A percentile compares a stretch with the other conserved stretches of the same genome.
phyloP scores from a whole-genome alignment of 1,140 invertebrate species.

The Eupristina koningsbergeri region DNA sequence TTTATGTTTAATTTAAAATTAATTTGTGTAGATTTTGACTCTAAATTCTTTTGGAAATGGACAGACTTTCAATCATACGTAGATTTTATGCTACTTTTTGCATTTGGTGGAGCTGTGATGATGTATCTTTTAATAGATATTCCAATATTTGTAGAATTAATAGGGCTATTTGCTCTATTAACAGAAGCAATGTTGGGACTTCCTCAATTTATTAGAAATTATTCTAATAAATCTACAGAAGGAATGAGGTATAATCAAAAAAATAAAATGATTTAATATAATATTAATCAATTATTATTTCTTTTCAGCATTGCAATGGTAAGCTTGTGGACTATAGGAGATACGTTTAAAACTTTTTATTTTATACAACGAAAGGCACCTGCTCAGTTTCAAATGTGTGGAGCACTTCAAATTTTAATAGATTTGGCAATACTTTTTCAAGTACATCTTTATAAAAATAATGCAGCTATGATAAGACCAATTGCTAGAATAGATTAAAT shows the following conservation, averaged over 20 bases:
- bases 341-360: slow-evolving; percentile 97
- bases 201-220: slow-evolving; percentile 94
- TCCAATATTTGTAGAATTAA: slow-evolving; percentile 86
- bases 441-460: slow-evolving; percentile 75
- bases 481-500: slow-evolving; percentile 44
- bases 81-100: slow-evolving; percentile 92
- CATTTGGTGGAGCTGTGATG: slow-evolving; percentile 84
- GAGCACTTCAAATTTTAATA: slow-evolving; percentile 90
- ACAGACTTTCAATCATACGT: slow-evolving; percentile 97
- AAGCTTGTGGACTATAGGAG: slow-evolving; percentile 94
- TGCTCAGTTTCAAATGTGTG: slow-evolving; percentile 96
- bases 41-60: slow-evolving; percentile 98
- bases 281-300: slow-evolving; percentile 41
- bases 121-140: slow-evolving; percentile 91
- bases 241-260: slow-evolving; percentile 92
- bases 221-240: slow-evolving; percentile 90
- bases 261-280: neutral
- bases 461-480: slow-evolving; percentile 37
- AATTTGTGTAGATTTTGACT: slow-evolving; percentile 85
- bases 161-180: slow-evolving; percentile 95
- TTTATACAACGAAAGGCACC: slow-evolving; percentile 93
- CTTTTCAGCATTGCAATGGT: slow-evolving; percentile 91
- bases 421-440: slow-evolving; percentile 89
- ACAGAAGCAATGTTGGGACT: slow-evolving; percentile 96
- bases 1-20: slow-evolving; percentile 51